Evolutionary conservation across 2,888 invertebrate genomes (phyloP).

Genomic region (Lochmaea capreae): DNA sequence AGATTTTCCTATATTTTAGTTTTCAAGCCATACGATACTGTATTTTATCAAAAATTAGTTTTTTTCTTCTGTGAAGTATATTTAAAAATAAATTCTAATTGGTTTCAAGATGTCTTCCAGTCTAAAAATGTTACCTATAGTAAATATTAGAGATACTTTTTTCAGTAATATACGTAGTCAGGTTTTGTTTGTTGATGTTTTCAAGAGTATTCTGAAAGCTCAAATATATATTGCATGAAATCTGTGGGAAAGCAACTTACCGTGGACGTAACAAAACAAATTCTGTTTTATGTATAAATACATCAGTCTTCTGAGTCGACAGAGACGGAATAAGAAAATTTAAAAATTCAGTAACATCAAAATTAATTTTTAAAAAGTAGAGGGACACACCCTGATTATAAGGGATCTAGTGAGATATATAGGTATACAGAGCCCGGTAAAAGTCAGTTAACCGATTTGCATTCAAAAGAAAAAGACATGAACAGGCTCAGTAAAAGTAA

Average conservation of each 20-base stretch:
- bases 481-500: too few species aligned
- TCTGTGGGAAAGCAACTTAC: constrained; percentile 49
- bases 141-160: constrained; percentile 11
- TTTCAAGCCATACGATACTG: too few species aligned
- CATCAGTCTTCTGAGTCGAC: constrained; percentile 16
- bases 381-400: neutral
- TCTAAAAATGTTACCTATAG: neutral
- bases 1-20: too few species aligned
- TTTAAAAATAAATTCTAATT: too few species aligned
- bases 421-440: too few species aligned
- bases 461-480: too few species aligned
- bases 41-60: too few species aligned
- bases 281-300: constrained; percentile 49
- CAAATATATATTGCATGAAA: constrained; percentile 51
- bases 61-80: too few species aligned
- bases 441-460: too few species aligned
- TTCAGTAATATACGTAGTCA: neutral
- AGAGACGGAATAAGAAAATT: neutral
- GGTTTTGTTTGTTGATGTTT: constrained; percentile 34
- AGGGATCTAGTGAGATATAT: neutral
- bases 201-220: constrained; percentile 27
- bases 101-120: too few species aligned
- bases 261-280: constrained; percentile 51
- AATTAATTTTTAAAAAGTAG: neutral
- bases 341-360: neutral